phyloP scores from a whole-genome alignment of 2,113 vertebrate species.

The Fulica atra region DNA sequence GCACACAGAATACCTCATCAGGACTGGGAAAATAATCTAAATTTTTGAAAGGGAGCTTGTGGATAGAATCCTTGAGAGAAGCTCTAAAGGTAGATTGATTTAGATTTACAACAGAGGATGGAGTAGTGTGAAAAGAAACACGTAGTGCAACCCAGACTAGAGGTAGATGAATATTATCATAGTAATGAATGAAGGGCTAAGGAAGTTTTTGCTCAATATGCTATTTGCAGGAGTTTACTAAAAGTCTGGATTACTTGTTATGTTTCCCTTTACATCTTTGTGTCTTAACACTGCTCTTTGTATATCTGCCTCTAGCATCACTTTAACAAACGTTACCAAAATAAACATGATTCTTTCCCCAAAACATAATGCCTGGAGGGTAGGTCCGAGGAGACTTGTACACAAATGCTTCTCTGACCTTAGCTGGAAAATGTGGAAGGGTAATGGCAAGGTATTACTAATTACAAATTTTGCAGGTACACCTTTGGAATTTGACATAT shows the following conservation, averaged over 20 bases:
- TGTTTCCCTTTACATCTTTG: neutral
- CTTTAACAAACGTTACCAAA: neutral
- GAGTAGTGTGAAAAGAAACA: neutral
- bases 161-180: neutral
- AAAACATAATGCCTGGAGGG: neutral
- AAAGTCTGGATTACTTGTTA: neutral
- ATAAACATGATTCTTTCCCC: neutral
- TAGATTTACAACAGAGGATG: neutral
- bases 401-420: neutral
- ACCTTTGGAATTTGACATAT: neutral
- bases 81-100: neutral
- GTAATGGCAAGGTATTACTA: neutral
- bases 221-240: neutral
- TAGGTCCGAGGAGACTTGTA: neutral
- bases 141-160: neutral
- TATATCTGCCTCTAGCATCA: neutral
- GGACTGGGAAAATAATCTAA: neutral
- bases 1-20: neutral
- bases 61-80: neutral
- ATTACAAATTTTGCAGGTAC: neutral
- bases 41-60: neutral
- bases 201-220: neutral
- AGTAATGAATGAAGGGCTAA: neutral
- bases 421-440: neutral
- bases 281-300: neutral